Evolutionary conservation across 2,113 vertebrate species (phyloP).

Genomic region (Guaruba guarouba): DNA sequence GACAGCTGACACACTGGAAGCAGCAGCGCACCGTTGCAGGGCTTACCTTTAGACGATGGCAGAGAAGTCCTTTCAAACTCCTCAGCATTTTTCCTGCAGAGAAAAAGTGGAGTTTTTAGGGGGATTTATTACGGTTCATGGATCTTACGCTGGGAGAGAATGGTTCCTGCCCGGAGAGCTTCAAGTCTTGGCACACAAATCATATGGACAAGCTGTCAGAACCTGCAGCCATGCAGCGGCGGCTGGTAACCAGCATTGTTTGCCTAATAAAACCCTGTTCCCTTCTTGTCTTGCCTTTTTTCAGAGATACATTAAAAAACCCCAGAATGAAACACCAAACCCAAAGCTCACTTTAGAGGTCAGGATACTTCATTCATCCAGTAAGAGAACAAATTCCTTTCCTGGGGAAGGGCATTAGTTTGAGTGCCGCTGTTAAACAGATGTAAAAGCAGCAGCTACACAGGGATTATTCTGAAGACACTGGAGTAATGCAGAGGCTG

Average conservation of each 20-base stretch:
- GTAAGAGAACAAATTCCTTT: neutral
- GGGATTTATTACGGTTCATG: neutral
- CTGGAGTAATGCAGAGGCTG: neutral
- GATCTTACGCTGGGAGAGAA: neutral
- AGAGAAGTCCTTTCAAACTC: neutral
- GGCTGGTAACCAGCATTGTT: neutral
- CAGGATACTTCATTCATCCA: neutral
- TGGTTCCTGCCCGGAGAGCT: neutral
- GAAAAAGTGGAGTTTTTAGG: neutral
- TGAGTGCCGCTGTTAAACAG: neutral
- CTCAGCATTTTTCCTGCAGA: slow-evolving; percentile 65
- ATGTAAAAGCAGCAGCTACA: neutral
- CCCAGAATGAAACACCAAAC: neutral
- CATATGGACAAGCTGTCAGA: neutral
- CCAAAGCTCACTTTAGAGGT: neutral
- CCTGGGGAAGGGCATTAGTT: neutral
- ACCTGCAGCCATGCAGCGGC: neutral
- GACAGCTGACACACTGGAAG: neutral
- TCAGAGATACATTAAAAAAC: neutral
- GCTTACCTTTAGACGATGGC: slow-evolving; percentile 52
- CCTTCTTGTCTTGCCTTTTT: neutral
- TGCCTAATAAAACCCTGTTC: neutral
- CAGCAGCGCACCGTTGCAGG: neutral
- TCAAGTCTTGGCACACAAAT: neutral
- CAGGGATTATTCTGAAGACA: neutral